These are phyloP conservation scores for Xenopus borealis DNA, from an alignment of 2,113 vertebrate genomes.

Conservation along the genomic window DNA sequence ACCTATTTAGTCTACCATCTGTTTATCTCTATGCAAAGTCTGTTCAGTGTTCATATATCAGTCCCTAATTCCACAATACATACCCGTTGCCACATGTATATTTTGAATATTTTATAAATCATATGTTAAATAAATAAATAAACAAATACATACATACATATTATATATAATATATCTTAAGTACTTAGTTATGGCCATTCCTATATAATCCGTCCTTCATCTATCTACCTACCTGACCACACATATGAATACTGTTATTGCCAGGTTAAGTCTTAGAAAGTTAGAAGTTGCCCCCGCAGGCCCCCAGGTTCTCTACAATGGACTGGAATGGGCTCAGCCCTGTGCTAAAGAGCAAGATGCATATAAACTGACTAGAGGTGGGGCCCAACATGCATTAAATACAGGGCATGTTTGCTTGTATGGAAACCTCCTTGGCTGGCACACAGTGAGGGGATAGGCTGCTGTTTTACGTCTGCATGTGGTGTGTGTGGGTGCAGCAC, in stretches of 20 bases:
- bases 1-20: no score
- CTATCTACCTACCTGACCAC: not conserved
- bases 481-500: constrained; percentile 33
- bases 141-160: no score
- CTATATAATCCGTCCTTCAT: not conserved
- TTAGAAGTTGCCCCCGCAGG: not conserved
- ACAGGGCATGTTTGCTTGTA: constrained; percentile 18
- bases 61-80: no score
- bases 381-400: constrained; percentile 39
- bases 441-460: constrained; percentile 21
- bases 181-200: not conserved
- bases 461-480: not conserved
- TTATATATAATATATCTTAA: not conserved
- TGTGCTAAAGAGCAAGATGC: constrained; percentile 14
- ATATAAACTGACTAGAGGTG: constrained; percentile 38
- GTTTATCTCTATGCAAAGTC: no score
- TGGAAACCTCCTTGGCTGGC: constrained; percentile 19
- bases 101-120: no score
- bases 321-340: not conserved
- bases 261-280: no score
- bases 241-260: no score
- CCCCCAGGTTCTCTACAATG: not conserved
- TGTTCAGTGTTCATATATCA: no score
- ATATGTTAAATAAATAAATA: not conserved
- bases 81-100: no score